Evolutionary conservation across 2,888 invertebrate genomes (phyloP), one percentile per base, ranked within the genome.

Genomic region (Hypselothyrea guttata): DNA sequence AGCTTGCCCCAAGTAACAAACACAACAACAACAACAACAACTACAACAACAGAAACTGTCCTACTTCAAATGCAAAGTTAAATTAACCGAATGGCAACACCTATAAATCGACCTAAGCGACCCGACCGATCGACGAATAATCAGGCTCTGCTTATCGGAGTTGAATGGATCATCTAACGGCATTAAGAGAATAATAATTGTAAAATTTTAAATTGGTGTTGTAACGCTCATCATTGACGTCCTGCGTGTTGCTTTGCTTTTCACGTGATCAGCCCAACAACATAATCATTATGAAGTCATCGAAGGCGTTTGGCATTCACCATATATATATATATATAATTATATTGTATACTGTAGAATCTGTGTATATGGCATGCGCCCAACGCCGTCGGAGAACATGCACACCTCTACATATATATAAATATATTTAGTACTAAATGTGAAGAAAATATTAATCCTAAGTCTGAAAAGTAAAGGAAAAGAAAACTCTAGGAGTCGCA

Each of bases 201-300:
- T 83, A 87, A 79, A 87, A 84, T 87, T 73, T 75, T 71, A 84
- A 22, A 63, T 79, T 85, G 79, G 84, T 85, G 86, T 85, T 79
- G 86, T 72, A 79, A 79, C 60, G 86, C 78, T 85, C 76, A 79
- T 85, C 2, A n/a, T n/a, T 22, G 81, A 79, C 78, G 78, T 85
- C 78, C 78, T 83, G 81, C 74, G 84, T 79, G 84, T 51, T 75
- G 73, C 76, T 78, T 60, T 61, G 76, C 68, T 69, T 58, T 55
- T 42, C 31, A 52, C 37, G 54, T 51, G 57, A 77, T 57, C 62
- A 38, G 9, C 5, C 7, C 38, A 11, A 38, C 16, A 38, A n/a
- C 38, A 38, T 15, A 16, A 38, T 38, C 11, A 16, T 38, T 38
- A 22, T 22, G 3, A 22, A 4, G 5, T 22, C 22, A 22, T 22